Evolutionary conservation across 2,797 vertebrate genomes (phyloP), one percentile per base, ranked within the genome.

Genomic region (Tokudaia muenninki): DNA sequence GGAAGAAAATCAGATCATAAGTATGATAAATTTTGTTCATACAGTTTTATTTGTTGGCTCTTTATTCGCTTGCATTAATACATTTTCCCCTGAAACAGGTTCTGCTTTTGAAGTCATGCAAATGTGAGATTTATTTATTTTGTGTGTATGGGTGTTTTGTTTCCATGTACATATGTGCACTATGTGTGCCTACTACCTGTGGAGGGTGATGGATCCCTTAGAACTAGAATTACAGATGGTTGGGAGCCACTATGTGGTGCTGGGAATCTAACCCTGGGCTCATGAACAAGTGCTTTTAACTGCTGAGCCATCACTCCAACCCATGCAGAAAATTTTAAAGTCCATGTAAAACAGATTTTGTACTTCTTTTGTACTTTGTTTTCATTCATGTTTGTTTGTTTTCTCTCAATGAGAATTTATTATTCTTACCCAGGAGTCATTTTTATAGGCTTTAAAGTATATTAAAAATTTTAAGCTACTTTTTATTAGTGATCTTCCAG

Each of bases 371-470:
- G 74, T 96, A 52, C 37, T n/a, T 92, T 75, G 37, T 88, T 94
- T 88, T n/a, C 61, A 78, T 77, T 91, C 87, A 61, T 70, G 5
- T 52, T 74, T 72, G 6, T 44, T 81, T 72, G 16, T 70, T 70
- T 93, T 78, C 77, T 83, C 22, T 87, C 2, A 34, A 12, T 77
- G 61, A 24, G 31, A 96, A 63, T 86, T 80, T 87, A 86, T 65
- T 22, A 59, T 94, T 91, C 6, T 92, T 84, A 78, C 6, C 22
- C 24, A 94, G 34, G 6, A 92, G 65, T 94, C 78, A 55, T 55
- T 94, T 92, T 79, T 89, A 63, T 83, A 67, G 7, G 11, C 77
- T 29, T 96, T 79, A 63, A 94, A 67, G 74, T 95, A 91, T 88
- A 52, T 93, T 9, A 89, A 67, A 57, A 14, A 65, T 75, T 44